Evolutionary conservation across 2,888 invertebrate genomes (phyloP), one percentile per base, ranked within the genome.

Genomic region (Scaptomyza reducta): DNA sequence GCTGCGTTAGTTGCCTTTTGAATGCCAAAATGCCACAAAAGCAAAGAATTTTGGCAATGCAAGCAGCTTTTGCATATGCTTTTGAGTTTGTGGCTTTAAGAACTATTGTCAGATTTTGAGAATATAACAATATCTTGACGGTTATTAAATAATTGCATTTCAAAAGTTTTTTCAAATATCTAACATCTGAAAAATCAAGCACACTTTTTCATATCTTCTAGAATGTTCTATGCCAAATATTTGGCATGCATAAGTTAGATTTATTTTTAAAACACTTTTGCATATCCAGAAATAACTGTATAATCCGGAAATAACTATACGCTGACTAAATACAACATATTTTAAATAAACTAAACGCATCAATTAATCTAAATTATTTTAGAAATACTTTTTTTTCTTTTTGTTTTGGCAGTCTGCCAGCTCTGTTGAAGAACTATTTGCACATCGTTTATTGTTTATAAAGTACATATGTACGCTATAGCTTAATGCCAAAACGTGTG

Each of bases 1-100:
- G 54, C 64, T 63, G 61, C 76, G 58, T 73, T 74, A 67, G 84
- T 70, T 72, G 67, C 70, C 56, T 62, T 86, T 77, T 83, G 81
- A 77, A 74, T 83, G 84, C 44, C 65, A 59, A 70, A 40, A 59
- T 55, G 42, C 49, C 61, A 69, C 33, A 35, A 73, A 70, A 56
- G 60, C 45, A 16, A 64, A 61, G 61, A 50, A 69, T 62, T 69
- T 68, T 55, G 55, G 18, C 35, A 41, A 49, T 59, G 50, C 61
- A 66, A 74, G 62, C 60, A 56, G 55, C n/a, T 38, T 27, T 33
- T 60, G n/a, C 11, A n/a, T 29, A 45, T 40, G 18, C 13, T 10
- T 27, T 40, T 10, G 1, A 38, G 4, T 16, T 40, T 16, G 2
- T 10, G 41, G 18, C 41, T 40, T 40, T 16, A 9, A 42, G 22